These are phyloP conservation scores for Parelbella ahira DNA, from an alignment of 2,888 invertebrate species.

Conservation along the genomic window DNA sequence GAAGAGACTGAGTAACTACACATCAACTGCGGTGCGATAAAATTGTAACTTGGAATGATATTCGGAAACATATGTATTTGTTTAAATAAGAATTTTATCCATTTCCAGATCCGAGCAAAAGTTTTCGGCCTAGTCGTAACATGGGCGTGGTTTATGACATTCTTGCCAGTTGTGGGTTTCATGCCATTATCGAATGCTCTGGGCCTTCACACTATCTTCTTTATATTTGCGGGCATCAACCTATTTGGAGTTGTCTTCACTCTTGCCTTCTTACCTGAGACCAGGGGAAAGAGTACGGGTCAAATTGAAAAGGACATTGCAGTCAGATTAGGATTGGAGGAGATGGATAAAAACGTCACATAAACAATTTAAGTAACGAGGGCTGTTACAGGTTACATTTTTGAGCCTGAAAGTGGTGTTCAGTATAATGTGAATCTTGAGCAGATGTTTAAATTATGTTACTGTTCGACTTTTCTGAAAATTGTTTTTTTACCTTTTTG, in stretches of 20 bases:
- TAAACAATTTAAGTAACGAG: neutral
- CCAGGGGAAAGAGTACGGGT: conserved; percentile 56
- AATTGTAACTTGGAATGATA: no score
- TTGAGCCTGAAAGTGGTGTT: no score
- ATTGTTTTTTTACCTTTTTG: no score
- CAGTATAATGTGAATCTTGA: no score
- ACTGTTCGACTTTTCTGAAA: no score
- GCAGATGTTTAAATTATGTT: no score
- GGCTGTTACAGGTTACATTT: no score
- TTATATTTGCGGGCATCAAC: conserved; percentile 50
- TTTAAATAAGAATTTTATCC: no score
- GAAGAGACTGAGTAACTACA: no score
- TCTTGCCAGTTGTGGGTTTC: conserved; percentile 40
- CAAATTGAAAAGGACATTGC: conserved; percentile 40
- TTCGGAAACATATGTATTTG: no score
- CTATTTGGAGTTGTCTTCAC: conserved; percentile 44
- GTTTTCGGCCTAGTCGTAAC: conserved; percentile 43
- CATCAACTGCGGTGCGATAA: no score
- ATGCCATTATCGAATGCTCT: conserved; percentile 36
- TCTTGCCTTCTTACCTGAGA: conserved; percentile 57
- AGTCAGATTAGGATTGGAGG: conserved; percentile 18
- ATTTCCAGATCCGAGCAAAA: conserved; percentile 51
- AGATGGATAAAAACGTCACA: conserved; percentile 12
- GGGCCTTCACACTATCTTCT: conserved; percentile 54
- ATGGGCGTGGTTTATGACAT: conserved; percentile 41